Base-by-base conservation (phyloP, 2,113 vertebrate genomes). In the Tapirus terrestris region DNA sequence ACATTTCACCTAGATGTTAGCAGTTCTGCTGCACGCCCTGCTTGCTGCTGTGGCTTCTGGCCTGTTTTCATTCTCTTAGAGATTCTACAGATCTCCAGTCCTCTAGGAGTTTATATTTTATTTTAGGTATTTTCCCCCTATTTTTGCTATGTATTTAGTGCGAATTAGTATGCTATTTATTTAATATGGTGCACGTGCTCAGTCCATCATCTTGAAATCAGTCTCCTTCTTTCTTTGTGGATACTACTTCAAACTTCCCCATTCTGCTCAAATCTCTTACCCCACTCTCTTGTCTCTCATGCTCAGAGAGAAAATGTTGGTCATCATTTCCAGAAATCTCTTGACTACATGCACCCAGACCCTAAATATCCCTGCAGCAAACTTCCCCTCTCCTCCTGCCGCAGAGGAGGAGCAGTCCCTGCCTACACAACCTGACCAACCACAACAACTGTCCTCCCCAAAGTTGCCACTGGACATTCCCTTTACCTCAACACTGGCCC, bases 371-470 rank as follows among this genome's bases (percentile, higher is more conserved):
- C 45, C 82, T 39, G n/a, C 9, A 16, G 5, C 70, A 63, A 12
- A 60, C 29, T 39, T 65, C 39, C 21, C 23, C 29, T 73, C 2
- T 48, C 77, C 36, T 56, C 72, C 84, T 25, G 60, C 8, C 5
- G 3, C 6, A 29, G 79, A 76, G 12, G 68, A 61, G 65, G 21
- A 29, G 21, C n/a, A 13, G 58, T 9, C 23, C 51, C n/a, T n/a
- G 31, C 39, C 76, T 33, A 0, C 10, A 0, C 10, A 14, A 33
- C 36, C 51, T 18, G 1, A 3, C 39, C 60, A 25, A 1, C 61
- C 33, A 8, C 48, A 23, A 5, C 8, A 11, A 23, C 70, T 61
- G 6, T 23, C 16, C 29, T 65, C 48, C 21, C 29, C 43, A 10
- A 8, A 84, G 58, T 48, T 4, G 1, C 36, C n/a, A 20, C 20